Evolutionary conservation across 1,140 invertebrate genomes (phyloP).

Genomic region (Carposina sasakii): DNA sequence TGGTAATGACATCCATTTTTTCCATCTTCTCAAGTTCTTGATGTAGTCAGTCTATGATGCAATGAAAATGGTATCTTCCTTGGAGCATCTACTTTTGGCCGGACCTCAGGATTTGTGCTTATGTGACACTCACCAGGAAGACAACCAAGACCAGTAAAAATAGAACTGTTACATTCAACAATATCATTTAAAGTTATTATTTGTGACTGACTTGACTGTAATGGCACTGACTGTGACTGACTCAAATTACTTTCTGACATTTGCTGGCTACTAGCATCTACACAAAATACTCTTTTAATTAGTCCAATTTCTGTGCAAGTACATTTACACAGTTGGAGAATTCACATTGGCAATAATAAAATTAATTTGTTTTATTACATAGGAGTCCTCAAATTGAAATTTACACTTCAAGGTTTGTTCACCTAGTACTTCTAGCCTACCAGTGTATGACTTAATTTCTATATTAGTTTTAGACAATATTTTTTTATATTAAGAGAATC

Average conservation of each 20-base stretch:
- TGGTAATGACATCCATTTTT: constrained; percentile 35
- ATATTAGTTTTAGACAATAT: background rate
- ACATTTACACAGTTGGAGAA: constrained; percentile 7
- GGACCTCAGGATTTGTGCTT: constrained; percentile 3
- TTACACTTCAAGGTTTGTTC: background rate
- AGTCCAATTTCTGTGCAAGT: background rate
- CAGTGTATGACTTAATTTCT: background rate
- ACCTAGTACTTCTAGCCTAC: background rate
- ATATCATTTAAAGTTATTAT: constrained; percentile 16
- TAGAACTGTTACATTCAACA: constrained; percentile 6
- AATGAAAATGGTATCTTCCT: constrained; percentile 46
- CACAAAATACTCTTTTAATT: background rate
- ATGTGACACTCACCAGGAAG: background rate
- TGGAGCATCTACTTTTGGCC: constrained; percentile 26
- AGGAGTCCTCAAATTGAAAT: constrained; percentile 7
- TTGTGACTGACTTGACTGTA: constrained; percentile 10
- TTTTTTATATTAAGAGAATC: background rate
- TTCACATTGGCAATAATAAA: constrained; percentile 15
- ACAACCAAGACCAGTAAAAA: constrained; percentile 9
- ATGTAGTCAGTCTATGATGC: constrained; percentile 33
- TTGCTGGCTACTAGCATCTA: background rate
- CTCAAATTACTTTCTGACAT: no score
- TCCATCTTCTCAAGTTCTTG: constrained; percentile 33
- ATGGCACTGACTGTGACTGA: constrained; percentile 14
- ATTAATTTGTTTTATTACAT: constrained; percentile 14